phyloP scores from a whole-genome alignment of 2,113 vertebrate species.

The Pao palembangensis region DNA sequence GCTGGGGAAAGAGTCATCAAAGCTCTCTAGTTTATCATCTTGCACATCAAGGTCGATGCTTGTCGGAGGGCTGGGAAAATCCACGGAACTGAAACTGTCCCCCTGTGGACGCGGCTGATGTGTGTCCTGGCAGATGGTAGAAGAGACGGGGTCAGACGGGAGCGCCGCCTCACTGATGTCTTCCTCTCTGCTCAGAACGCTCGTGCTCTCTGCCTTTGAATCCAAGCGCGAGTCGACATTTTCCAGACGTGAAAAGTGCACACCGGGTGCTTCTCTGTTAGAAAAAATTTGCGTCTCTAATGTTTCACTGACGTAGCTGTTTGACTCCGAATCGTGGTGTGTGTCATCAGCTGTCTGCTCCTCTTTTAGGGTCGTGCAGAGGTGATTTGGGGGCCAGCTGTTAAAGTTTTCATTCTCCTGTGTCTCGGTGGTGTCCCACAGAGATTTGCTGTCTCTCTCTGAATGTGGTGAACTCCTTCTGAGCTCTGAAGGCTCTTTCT shows the following conservation, averaged over 20 bases:
- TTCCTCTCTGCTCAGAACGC: constrained; percentile 26
- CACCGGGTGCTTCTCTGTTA: constrained; percentile 11
- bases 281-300: constrained; percentile 32
- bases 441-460: constrained; percentile 16
- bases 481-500: constrained; percentile 38
- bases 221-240: constrained; percentile 33
- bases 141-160: constrained; percentile 34
- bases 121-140: constrained; percentile 29
- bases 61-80: constrained; percentile 70
- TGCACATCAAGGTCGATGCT: constrained; percentile 71
- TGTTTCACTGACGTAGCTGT: constrained; percentile 32
- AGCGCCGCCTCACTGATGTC: constrained; percentile 24
- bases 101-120: constrained; percentile 39
- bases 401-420: constrained; percentile 73
- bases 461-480: constrained; percentile 16
- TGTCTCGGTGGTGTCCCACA: constrained; percentile 29
- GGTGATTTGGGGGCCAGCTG: constrained; percentile 54
- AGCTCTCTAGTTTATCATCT: constrained; percentile 70
- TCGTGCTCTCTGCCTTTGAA: constrained; percentile 24
- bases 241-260: constrained; percentile 36
- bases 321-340: constrained; percentile 16
- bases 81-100: constrained; percentile 71
- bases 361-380: constrained; percentile 23
- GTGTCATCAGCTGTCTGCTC: constrained; percentile 13
- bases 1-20: constrained; percentile 72